phyloP scores from a whole-genome alignment of 92 coral and sea anemone genomes.

The Epizoanthus illoricatus region DNA sequence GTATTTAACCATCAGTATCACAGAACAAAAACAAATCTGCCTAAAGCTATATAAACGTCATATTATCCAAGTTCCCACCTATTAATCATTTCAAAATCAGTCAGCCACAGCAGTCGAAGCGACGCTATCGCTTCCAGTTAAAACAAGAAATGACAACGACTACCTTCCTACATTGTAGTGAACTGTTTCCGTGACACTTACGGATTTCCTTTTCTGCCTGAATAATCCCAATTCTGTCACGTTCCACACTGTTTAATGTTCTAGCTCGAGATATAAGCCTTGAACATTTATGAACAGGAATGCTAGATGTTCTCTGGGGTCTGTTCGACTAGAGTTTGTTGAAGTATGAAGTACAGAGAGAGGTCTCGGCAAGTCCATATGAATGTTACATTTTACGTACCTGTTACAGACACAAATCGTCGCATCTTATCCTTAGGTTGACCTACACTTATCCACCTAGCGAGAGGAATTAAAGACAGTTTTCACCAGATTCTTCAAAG shows the following conservation, averaged over 20 bases:
- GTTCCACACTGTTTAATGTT: neutral
- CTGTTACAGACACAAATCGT: no score
- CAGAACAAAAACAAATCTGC: conserved; percentile 13
- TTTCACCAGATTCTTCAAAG: conserved; percentile 34
- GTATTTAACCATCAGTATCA: conserved; percentile 23
- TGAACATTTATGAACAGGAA: no score
- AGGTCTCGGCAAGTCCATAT: neutral
- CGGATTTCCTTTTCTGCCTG: neutral
- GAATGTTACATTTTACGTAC: no score
- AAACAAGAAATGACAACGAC: neutral
- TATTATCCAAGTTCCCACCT: conserved; percentile 19
- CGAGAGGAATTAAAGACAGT: neutral
- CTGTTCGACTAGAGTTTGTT: no score
- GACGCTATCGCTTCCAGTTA: neutral
- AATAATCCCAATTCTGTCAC: conserved; percentile 6
- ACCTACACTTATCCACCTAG: neutral
- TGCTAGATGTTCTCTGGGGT: no score
- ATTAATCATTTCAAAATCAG: conserved; percentile 7
- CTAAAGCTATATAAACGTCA: conserved; percentile 33
- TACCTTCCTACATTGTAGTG: neutral
- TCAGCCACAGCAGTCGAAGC: neutral
- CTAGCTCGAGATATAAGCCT: neutral
- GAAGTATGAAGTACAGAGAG: neutral
- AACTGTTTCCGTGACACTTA: conserved; percentile 2
- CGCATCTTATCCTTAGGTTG: neutral